Evolutionary conservation across 2,888 invertebrate genomes (phyloP), one percentile per base, ranked within the genome.

Genomic region (Drosophila aldrichi): DNA sequence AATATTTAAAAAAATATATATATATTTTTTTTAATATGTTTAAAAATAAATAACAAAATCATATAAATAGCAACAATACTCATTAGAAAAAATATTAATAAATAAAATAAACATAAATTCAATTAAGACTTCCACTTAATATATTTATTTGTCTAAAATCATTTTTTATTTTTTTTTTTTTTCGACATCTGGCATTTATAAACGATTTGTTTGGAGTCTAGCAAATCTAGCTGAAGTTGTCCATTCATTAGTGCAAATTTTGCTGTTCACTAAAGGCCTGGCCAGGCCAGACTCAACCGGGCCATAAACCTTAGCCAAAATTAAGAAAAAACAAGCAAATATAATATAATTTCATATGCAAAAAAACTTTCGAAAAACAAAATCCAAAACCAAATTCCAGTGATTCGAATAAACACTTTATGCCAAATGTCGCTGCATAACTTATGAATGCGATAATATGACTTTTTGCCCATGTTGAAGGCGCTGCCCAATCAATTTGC

Each of bases 381-480:
- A 57, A 38, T 8, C 18, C 25, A 38, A 38, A 29, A 41, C 40
- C 25, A 55, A 67, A 59, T 56, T 60, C 55, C 74, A 59, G 46
- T 52, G 40, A 29, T 56, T n/a, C 44, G 40, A 34, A 63, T 44
- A 55, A 43, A 25, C 25, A 54, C 16, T 72, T 86, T 66, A 77
- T 70, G 67, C 48, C 38, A 59, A 71, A 40, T 25, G 59, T 38
- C 56, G 59, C 57, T 70, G 67, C 88, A 83, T 74, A 87, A 83
- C 65, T 89, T 82, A 62, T 43, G 55, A 54, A 58, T 66, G 82
- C 62, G 60, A 40, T 9, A n/a, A 48, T 6, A 29, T 54, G 38
- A 14, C 49, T 22, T 52, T 40, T 34, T 34, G 38, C 10, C 41
- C 18, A 51, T 34, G 25, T 48, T 12, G 32, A 41, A 20, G 20